Evolutionary conservation across 2,888 invertebrate genomes (phyloP).

Genomic region (Melanophora roralis): DNA sequence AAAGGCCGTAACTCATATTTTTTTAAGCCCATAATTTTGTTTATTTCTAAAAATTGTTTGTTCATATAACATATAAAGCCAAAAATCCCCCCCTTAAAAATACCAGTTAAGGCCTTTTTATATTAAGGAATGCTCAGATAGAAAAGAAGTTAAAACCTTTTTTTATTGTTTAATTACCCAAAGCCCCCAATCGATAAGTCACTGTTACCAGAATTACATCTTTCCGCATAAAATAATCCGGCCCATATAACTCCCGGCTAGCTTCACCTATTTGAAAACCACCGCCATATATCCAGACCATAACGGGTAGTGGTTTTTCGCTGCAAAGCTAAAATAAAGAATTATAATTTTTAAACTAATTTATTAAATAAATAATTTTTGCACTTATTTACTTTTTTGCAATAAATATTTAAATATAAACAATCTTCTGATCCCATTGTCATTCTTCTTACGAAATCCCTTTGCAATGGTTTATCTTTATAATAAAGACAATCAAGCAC

Average conservation of each 20-base stretch:
- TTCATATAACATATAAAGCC: too few species aligned
- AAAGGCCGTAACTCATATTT: too few species aligned
- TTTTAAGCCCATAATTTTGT: too few species aligned
- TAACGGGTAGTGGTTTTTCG: constrained; percentile 72
- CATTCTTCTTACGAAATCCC: constrained; percentile 69
- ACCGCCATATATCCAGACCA: constrained; percentile 79
- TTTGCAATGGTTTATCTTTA: constrained; percentile 72
- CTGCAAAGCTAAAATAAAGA: constrained; percentile 63
- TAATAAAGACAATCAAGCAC: constrained; percentile 75
- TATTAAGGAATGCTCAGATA: too few species aligned
- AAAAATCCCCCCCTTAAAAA: too few species aligned
- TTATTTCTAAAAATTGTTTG: too few species aligned
- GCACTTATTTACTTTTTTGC: constrained; percentile 65
- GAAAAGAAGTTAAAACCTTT: neutral
- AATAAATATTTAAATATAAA: constrained; percentile 78
- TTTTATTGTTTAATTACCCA: constrained; percentile 69
- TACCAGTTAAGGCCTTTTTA: too few species aligned
- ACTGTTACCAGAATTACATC: constrained; percentile 77
- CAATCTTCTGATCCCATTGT: constrained; percentile 79
- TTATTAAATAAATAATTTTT: neutral
- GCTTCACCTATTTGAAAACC: constrained; percentile 78
- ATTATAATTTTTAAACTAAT: neutral
- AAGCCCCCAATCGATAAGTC: constrained; percentile 78
- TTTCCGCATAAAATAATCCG: constrained; percentile 78
- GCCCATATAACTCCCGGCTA: constrained; percentile 74